Conservation (phyloP, 2,888 invertebrate genomes). For the Chrysolina haemoptera region DNA sequence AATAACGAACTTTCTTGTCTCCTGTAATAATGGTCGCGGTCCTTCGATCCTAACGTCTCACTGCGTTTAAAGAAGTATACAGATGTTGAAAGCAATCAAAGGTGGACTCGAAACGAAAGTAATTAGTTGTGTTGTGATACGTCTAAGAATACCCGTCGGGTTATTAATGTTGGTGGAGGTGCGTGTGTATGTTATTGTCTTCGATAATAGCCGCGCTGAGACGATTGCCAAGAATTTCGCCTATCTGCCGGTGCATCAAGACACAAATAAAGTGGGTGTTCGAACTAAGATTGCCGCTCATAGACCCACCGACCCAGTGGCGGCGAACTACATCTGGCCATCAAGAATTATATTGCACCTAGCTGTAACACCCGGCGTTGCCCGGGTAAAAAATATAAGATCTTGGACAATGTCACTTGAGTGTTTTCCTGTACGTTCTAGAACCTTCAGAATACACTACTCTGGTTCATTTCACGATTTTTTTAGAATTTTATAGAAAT, state of each 20-base stretch:
- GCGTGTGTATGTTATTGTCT: constrained; percentile 63
- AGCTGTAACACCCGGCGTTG: too few species aligned
- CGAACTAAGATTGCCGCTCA: constrained; percentile 35
- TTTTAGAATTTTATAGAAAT: too few species aligned
- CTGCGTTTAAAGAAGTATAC: not conserved
- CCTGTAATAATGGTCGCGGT: not conserved
- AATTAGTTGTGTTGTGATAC: constrained; percentile 57
- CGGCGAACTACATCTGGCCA: not conserved
- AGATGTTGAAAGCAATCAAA: constrained; percentile 16
- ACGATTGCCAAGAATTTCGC: constrained; percentile 60
- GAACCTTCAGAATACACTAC: too few species aligned
- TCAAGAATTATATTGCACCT: not conserved
- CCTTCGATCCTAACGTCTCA: not conserved
- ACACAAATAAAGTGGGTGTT: constrained; percentile 50
- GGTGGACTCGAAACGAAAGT: constrained; percentile 33
- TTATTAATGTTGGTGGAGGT: constrained; percentile 63
- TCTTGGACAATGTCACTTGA: too few species aligned
- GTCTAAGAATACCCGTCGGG: constrained; percentile 59
- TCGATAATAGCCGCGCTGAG: constrained; percentile 58
- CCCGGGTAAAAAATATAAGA: too few species aligned
- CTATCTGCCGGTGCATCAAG: constrained; percentile 47
- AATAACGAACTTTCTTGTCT: not conserved
- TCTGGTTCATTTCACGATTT: too few species aligned
- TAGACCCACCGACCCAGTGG: constrained; percentile 29
- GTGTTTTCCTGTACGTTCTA: too few species aligned